A percentile compares a stretch with the other conserved stretches of the same genome.
Evolutionary conservation across 2,113 vertebrate species (phyloP).

Genomic region (Falco punctatus): DNA sequence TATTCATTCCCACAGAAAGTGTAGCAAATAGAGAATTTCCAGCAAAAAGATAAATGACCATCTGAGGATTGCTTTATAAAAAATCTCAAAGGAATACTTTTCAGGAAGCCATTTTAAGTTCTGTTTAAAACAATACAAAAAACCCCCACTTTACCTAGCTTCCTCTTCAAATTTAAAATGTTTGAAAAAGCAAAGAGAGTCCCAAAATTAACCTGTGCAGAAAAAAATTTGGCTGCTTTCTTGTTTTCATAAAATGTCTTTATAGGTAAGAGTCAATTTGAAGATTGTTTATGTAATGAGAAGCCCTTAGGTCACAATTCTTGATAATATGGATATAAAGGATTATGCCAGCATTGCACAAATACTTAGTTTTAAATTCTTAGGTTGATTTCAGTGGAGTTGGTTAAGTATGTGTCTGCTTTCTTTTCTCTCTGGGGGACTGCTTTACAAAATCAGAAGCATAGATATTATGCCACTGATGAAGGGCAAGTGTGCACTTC

Average conservation of each 20-base stretch:
- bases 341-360: not conserved
- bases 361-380: not conserved
- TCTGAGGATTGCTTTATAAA: not conserved
- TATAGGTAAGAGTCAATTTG: not conserved
- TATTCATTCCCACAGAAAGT: not conserved
- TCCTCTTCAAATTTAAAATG: not conserved
- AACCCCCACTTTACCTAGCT: fast-evolving
- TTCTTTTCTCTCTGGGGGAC: not conserved
- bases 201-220: not conserved
- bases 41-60: not conserved
- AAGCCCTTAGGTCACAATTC: not conserved
- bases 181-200: not conserved
- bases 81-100: not conserved
- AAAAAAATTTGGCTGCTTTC: not conserved
- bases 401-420: not conserved
- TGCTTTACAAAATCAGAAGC: not conserved
- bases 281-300: not conserved
- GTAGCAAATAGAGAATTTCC: not conserved
- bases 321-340: not conserved
- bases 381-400: not conserved
- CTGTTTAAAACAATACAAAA: not conserved
- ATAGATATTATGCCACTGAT: not conserved
- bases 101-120: not conserved
- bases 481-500: not conserved
- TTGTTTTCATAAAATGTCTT: not conserved